Base-by-base conservation (phyloP, 64 coral and sea anemone genomes). In the Anthopleura sola region DNA sequence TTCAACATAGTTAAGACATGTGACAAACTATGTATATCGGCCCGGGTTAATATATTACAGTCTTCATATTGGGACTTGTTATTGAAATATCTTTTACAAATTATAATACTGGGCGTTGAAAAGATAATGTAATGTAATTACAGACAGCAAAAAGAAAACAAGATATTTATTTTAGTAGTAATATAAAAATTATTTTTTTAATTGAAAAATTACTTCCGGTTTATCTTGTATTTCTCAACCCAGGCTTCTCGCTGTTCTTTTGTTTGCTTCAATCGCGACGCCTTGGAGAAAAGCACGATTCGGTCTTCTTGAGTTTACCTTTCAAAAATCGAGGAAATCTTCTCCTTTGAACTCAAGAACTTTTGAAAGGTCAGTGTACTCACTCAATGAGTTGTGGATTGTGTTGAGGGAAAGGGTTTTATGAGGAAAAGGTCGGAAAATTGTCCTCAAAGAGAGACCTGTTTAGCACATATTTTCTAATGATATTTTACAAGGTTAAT, bases 221-320 rank as follows among this genome's bases (percentile, higher is more conserved):
- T 28, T 0, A n/a, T 23, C 24, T 79, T 38, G 39, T 33, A 79
- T 44, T 37, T 71, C 28, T 46, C 76, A 48, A 7, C 76, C 44
- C 76, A 79, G 76, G 14, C 76, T 79, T 79, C 66, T 44, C 76
- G 37, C 76, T 44, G 38, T 18, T 48, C 44, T 48, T 79, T 79
- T 79, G 76, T 79, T 44, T 34, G 66, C 29, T 71, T 71, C 4
- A 34, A 6, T 32, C 66, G 15, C 20, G 39, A 79, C 76, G 76
- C 76, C 76, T 79, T 79, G 76, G 13, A 79, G 76, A 79, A 79
- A 79, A 47, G 21, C n/a, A 71, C 15, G 66, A 15, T 71, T 71
- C 15, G 13, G 14, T 14, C 10, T 11, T 15, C 12, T 34, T 31
- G 66, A 71, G 29, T 71, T 71, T 34, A 34, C 29, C 66, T 34